Evolutionary conservation across 1,140 invertebrate species (phyloP), one percentile per base, ranked within the genome.

Genomic region (Drosophila aff.): DNA sequence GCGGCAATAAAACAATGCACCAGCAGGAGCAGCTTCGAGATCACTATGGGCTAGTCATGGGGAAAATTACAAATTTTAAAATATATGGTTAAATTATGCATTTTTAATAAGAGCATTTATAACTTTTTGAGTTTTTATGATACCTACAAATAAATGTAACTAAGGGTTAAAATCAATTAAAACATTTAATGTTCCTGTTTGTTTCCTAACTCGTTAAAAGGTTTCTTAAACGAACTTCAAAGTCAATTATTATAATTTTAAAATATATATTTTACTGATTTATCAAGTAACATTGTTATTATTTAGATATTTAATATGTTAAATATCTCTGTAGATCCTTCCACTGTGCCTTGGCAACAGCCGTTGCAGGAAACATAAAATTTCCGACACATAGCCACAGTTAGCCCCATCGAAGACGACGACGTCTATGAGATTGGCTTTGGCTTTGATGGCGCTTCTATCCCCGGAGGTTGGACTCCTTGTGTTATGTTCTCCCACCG

Each of bases 291-390:
- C 0, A 4, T 11, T 10, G 0, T 46, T 15, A 2, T 3, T 6
- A 3, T 13, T 18, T 15, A 21, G 21, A 21, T 21, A 21, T 21
- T 21, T 4, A 23, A 2, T 38, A 2, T 21, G 2, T 43, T 33
- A 16, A 10, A 38, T 33, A 31, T 18, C n/a, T 40, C 0, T 0
- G 0, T 4, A 6, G 3, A 13, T 0, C 9, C 31, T 16, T 23
- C 71, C 72, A 75, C 57, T 6, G 72, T 75, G 28, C 40, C 13
- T 26, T 33, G 31, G n/a, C 46, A 33, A 38, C 41, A 58, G 43
- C 58, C 44, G 65, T 66, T 72, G 60, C 73, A 72, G 79, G 60
- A 66, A 76, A 81, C 46, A 80, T 63, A 58, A 68, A 67, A 80
- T 75, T 80, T 80, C 38, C 68, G 55, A 60, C 55, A 59, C 44